Evolutionary conservation across 2,888 invertebrate genomes (phyloP), one percentile per base, ranked within the genome.

Genomic region (Trissolcus japonicus): DNA sequence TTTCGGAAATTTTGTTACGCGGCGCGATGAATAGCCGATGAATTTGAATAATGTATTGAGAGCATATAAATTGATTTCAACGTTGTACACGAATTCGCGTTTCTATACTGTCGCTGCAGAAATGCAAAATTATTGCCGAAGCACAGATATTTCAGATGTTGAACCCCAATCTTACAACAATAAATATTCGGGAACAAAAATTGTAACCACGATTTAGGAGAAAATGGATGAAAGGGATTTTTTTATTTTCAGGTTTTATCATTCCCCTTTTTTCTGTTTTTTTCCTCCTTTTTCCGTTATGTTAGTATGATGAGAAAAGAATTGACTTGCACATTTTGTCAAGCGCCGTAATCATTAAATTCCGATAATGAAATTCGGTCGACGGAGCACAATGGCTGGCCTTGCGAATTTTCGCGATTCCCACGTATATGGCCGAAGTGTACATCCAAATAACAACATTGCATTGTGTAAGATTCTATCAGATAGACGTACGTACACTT

Each of bases 401-500:
- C 14, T 29, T 55, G 48, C 16, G 50, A 61, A 73, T 73, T 73
- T 73, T 73, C 61, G 61, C 66, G 66, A 73, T 66, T 65, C 35
- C 61, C 21, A 29, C 61, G 51, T 61, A 35, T 51, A 56, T 61
- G 55, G 41, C 54, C 65, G 56, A 7, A 14, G 54, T 41, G n/a
- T 41, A 56, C 46, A 55, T 56, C 13, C 46, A 21, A 35, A 29
- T 48, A 48, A 46, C 48, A 50, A 60, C 29, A 46, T 29, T 13
- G 40, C 53, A 65, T 72, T 65, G 60, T 73, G 55, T 60, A 73
- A 73, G 73, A 73, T 66, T 60, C 48, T 48, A 66, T 73, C 73
- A 56, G 65, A 50, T 55, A 61, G 40, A 51, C 61, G 56, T 68
- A 48, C 62, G 62, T 40, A 40, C 43, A 13, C 21, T 53, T 57